Evolutionary conservation across 2,113 vertebrate species (phyloP), one percentile per base, ranked within the genome.

Genomic region (Cavia porcellus): DNA sequence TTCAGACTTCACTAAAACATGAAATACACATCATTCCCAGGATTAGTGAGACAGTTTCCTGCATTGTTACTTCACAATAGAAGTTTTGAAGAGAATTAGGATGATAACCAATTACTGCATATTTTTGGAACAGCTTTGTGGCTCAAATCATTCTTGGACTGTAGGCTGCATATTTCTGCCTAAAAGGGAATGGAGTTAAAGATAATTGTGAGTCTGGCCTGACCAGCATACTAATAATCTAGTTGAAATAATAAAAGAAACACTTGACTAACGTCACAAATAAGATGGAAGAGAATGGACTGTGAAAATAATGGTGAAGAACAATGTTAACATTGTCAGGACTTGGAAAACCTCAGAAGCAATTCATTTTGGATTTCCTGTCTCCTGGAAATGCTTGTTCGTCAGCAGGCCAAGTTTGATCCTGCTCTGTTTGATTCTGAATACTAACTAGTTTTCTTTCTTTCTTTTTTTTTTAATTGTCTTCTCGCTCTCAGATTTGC

Each of bases 251-350:
- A 89, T 68, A n/a, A 89, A 86, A 86, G 64, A 47, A 86, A 64
- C 19, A 82, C 38, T 91, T 86, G 64, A 89, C 20, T 92, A 57
- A 61, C 28, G 17, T 47, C 94, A 86, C 82, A 95, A 50, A 95
- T 83, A 59, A 92, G 62, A 97, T 90, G 28, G 66, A 86, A 95
- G n/a, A 50, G 86, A 96, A 90, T 7, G 8, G 5, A 22, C 42
- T 55, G 30, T n/a, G 42, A 22, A 3, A 82, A 22, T 89, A 89
- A 64, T 22, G 25, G 22, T 2, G 11, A 15, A 30, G 4, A 57
- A 28, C 52, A 35, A 66, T 5, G 42, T 59, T 62, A 80, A 64
- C 62, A 57, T 10, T 35, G 42, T 55, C 62, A 72, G 59, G 59
- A 47, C 22, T 57, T 47, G 22, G n/a, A n/a, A 94, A 92, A 93